Evolutionary conservation across 2,888 invertebrate species (phyloP), one percentile per base, ranked within the genome.

Genomic region (Monochamus alternatus): DNA sequence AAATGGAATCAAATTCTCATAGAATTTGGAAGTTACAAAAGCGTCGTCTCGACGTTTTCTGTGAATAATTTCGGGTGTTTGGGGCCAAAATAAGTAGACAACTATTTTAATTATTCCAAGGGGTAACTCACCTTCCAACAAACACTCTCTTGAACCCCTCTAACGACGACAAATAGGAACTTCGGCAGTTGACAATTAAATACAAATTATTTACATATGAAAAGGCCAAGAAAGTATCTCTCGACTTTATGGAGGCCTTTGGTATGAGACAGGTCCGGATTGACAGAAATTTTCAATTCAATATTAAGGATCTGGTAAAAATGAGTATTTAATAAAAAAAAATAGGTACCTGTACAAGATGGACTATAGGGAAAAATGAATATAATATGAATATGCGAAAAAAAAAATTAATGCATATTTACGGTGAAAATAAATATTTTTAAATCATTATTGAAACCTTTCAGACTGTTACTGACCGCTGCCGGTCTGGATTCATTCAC

Each of bases 141-240:
- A 60, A 22, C 44, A 32, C 60, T 47, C 70, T 9, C 1, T 51
- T 10, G 9, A 51, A 9, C 51, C n/a, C 12, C 63, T 31, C 14
- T 12, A 62, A 52, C 69, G 69, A 60, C 60, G 58, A 14, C 59
- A 60, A 69, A 14, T 69, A 10, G 60, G 47, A 69, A 62, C 60
- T 69, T 60, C 69, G 59, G 22, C 60, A 69, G 60, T 60, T 60
- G 51, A 60, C 69, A 69, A 69, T 69, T 69, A 69, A 60, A 62
- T 60, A 69, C 60, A 60, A 69, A 69, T 69, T 69, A 69, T 69
- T 69, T 69, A 69, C 69, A 60, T 69, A 47, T 51, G 60, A 69
- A 60, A 60, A 58, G 32, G 30, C 51, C 22, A 52, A 8, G 14
- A 62, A 69, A 62, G 69, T 69, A 31, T 69, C 69, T 58, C 60